Conservation (phyloP, 1,140 invertebrate genomes). For the Euglossa dilemma region DNA sequence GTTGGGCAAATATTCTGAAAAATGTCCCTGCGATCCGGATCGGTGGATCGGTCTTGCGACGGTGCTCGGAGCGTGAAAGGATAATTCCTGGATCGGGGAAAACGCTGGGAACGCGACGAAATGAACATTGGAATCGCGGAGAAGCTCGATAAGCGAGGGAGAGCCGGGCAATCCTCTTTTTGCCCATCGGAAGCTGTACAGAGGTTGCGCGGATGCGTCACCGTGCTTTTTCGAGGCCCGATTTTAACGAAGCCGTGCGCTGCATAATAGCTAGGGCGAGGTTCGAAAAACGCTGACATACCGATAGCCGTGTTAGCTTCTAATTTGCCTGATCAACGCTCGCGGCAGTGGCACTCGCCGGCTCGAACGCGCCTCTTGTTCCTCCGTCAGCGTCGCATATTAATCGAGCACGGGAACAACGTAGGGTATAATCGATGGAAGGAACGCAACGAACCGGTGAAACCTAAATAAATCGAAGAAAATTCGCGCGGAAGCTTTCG, state of each 20-base stretch:
- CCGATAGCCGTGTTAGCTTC: slow-evolving; percentile 47
- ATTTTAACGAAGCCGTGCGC: slow-evolving; percentile 48
- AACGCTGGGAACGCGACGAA: neutral
- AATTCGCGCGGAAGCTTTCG: no score
- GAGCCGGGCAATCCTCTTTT: slow-evolving; percentile 8
- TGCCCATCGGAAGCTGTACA: neutral
- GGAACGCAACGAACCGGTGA: neutral
- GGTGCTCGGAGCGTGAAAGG: no score
- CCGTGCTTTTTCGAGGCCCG: slow-evolving; percentile 18
- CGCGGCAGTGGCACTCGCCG: neutral
- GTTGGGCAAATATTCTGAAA: no score
- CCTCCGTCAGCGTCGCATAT: slow-evolving; percentile 10
- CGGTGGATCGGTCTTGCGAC: no score
- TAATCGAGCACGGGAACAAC: slow-evolving; percentile 31
- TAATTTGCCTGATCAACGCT: no score
- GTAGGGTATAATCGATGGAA: no score
- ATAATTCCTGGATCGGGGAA: no score
- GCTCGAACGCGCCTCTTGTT: neutral
- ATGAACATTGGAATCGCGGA: neutral
- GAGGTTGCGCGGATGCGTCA: neutral
- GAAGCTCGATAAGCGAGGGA: slow-evolving; percentile 5
- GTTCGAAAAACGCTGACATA: slow-evolving; percentile 47
- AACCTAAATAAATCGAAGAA: neutral
- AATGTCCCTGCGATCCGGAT: no score
- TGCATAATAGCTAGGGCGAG: slow-evolving; percentile 29